Base-by-base conservation (phyloP, 2,797 vertebrate genomes). In the Otolemur crassicaudatus region DNA sequence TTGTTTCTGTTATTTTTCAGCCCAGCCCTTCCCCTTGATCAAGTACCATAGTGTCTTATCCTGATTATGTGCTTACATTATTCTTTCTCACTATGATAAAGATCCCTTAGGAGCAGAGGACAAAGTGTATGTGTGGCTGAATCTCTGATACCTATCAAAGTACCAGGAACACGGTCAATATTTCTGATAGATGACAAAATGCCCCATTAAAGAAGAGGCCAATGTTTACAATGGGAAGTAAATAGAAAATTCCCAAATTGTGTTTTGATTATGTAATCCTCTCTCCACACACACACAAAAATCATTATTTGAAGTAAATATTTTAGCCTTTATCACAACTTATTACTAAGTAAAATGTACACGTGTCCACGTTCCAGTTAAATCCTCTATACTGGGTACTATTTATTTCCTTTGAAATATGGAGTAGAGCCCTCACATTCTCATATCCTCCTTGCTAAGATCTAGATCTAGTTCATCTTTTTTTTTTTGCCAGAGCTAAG, bases 211-310 rank as follows among this genome's bases (percentile, higher is more conserved):
- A 83, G 43, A 80, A 23, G 76, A 94, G 49, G 75, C 87, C 88
- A 92, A 83, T 88, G 17, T 46, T 86, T 81, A 89, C 80, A 85
- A 77, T 65, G 37, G 88, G 65, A 37, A 58, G 63, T 46, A 87
- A 95, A 87, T 91, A 94, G 69, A 72, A 97, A 94, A 94, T 94
- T 69, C 61, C 49, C 89, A 90, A 73, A 76, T 56, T 87, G 25
- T 88, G 56, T 67, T 96, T 95, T 93, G 56, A 86, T 94, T 91
- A 69, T 75, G 53, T 87, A 89, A 83, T 76, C 11, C 73, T 76
- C 80, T 72, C 86, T 87, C 65, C 40, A 40, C 40, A 40, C 40
- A 40, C 40, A 3, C 37, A 83, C 93, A 83, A 94, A 95, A 95
- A 86, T 90, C 5, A 69, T 90, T 95, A 77, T 95, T 87, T 69